phyloP scores from a whole-genome alignment of 2,888 invertebrate genomes.

The Chrysolina americana region DNA sequence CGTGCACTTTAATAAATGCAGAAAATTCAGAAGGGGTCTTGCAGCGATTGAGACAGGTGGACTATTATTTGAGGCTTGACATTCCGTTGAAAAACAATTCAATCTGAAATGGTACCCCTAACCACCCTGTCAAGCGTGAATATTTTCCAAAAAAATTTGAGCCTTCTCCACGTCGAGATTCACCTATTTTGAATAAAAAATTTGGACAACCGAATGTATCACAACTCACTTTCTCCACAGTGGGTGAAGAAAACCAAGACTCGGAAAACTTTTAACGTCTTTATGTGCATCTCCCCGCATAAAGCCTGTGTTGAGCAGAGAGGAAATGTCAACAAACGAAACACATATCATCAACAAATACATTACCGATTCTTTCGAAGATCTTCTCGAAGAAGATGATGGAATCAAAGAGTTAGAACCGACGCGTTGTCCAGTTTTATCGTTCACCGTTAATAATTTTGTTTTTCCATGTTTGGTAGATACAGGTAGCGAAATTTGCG shows the following conservation, averaged over 20 bases:
- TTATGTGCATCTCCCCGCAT: conserved; percentile 3
- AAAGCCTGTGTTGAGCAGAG: no score
- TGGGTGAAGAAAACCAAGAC: not conserved
- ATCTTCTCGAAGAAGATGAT: no score
- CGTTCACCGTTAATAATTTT: no score
- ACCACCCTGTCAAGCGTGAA: not conserved
- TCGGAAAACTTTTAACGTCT: not conserved
- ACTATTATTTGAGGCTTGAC: not conserved
- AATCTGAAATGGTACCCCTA: not conserved
- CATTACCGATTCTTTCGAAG: no score
- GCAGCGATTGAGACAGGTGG: not conserved
- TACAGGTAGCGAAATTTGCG: no score
- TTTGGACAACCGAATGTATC: not conserved
- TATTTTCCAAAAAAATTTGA: not conserved
- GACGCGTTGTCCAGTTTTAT: no score
- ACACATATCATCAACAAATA: no score
- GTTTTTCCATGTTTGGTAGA: no score
- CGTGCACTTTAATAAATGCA: no score
- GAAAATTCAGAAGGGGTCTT: no score
- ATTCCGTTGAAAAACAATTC: not conserved
- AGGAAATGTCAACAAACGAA: no score
- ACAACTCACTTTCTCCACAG: conserved; percentile 4
- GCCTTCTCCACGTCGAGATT: not conserved
- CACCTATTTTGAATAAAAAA: not conserved
- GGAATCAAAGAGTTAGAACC: no score